phyloP scores from a whole-genome alignment of 2,888 invertebrate species.

The Masnerella sp. region DNA sequence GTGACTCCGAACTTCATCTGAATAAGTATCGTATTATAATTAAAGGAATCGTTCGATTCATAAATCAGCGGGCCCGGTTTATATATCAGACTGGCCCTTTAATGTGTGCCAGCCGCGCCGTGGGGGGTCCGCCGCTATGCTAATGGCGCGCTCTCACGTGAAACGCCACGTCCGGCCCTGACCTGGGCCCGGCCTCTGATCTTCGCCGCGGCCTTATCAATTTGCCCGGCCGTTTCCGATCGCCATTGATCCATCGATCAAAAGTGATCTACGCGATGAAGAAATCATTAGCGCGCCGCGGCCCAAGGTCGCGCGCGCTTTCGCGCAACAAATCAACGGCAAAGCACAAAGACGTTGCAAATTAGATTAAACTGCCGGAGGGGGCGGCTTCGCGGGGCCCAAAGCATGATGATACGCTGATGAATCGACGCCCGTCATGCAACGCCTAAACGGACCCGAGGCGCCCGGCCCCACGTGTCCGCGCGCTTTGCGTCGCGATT shows the following conservation, averaged over 20 bases:
- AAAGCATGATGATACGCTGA: conserved; percentile 76
- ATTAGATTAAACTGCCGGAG: conserved; percentile 78
- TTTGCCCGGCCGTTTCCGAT: conserved; percentile 66
- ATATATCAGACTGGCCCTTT: conserved; percentile 75
- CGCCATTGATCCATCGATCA: conserved; percentile 71
- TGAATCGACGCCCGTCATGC: conserved; percentile 77
- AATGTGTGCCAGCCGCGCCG: conserved; percentile 71
- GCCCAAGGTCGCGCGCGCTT: conserved; percentile 64
- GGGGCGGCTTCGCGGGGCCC: conserved; percentile 74
- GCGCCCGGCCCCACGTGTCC: conserved; percentile 28
- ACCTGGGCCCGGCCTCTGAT: conserved; percentile 73
- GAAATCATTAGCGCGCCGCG: conserved; percentile 24
- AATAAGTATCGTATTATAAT: conserved; percentile 78
- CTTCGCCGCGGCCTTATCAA: conserved; percentile 76
- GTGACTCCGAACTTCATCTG: conserved; percentile 76
- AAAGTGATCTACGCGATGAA: conserved; percentile 37
- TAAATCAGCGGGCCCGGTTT: conserved; percentile 77
- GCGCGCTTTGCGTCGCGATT: conserved; percentile 38
- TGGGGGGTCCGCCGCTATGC: conserved; percentile 75
- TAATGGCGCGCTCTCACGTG: conserved; percentile 77
- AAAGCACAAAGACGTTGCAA: conserved; percentile 78
- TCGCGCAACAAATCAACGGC: too few relatives aligned
- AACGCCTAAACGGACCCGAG: conserved; percentile 73
- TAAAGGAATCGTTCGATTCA: conserved; percentile 76
- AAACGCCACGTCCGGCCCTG: conserved; percentile 69